Conservation (phyloP, 2,113 vertebrate genomes). For the Fukomys damarensis region DNA sequence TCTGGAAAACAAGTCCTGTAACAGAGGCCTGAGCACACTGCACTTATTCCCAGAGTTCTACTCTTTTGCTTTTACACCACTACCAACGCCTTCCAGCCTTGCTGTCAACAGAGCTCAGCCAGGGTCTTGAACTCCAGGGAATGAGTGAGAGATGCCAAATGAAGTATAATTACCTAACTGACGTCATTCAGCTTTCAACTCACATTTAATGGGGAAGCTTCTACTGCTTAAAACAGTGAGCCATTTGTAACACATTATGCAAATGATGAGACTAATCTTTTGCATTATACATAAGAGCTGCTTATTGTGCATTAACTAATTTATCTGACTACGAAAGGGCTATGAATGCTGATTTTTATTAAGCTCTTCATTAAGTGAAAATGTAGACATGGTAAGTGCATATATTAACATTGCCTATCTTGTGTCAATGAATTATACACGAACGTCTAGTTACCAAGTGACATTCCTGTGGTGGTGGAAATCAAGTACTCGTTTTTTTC, state of each 20-base stretch:
- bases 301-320: slow-evolving; percentile 88
- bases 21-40: background rate
- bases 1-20: background rate
- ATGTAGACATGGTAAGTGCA: slow-evolving; percentile 76
- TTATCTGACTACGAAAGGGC: slow-evolving; percentile 85
- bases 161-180: slow-evolving; percentile 84
- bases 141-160: slow-evolving; percentile 81
- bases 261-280: slow-evolving; percentile 88
- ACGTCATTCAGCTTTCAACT: slow-evolving; percentile 84
- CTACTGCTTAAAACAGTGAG: slow-evolving; percentile 84
- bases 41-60: slow-evolving; percentile 4
- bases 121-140: slow-evolving; percentile 81
- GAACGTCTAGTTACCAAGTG: slow-evolving; percentile 60
- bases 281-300: slow-evolving; percentile 88
- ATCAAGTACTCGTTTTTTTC: slow-evolving; percentile 58
- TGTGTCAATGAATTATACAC: slow-evolving; percentile 59
- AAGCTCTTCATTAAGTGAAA: slow-evolving; percentile 88
- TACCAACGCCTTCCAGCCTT: slow-evolving; percentile 71
- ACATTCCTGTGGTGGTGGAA: slow-evolving; percentile 76
- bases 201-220: slow-evolving; percentile 81
- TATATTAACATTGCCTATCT: slow-evolving; percentile 69
- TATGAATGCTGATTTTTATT: slow-evolving; percentile 88
- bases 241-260: slow-evolving; percentile 87
- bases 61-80: slow-evolving; percentile 73
- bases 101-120: slow-evolving; percentile 72